A percentile compares a stretch with the other conserved stretches of the same genome.
These are phyloP conservation scores for Ranitomeya variabilis DNA, from an alignment of 2,113 vertebrate species.

Conservation along the genomic window DNA sequence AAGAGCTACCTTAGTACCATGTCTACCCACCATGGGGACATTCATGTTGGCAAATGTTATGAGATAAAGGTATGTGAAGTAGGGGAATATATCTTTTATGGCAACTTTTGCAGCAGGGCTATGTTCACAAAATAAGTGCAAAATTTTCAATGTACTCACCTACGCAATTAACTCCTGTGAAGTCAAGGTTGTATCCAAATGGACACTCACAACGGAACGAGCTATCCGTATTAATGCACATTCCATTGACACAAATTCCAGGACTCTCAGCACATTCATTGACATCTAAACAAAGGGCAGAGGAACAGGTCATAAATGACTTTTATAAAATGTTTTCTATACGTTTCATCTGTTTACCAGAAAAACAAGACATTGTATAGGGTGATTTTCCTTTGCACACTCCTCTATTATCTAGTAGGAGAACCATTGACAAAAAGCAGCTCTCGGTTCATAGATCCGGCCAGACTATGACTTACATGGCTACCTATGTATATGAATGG, in stretches of 20 bases:
- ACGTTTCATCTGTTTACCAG: too few relatives aligned
- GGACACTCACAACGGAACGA: constrained; percentile 96
- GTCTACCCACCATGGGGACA: too few relatives aligned
- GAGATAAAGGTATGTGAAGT: not conserved
- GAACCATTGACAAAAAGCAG: not conserved
- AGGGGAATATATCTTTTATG: not conserved
- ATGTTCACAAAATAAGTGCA: not conserved
- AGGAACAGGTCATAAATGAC: not conserved
- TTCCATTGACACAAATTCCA: constrained; percentile 82
- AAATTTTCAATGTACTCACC: constrained; percentile 71
- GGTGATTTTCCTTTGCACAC: too few relatives aligned
- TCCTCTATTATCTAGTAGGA: too few relatives aligned
- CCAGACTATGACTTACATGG: too few relatives aligned
- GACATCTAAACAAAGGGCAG: constrained; percentile 74
- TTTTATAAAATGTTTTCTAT: not conserved
- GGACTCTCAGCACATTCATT: constrained; percentile 90
- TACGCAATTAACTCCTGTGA: constrained; percentile 85
- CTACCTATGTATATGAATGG: too few relatives aligned
- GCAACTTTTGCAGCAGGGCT: not conserved
- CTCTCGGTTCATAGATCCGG: too few relatives aligned
- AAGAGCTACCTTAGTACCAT: too few relatives aligned
- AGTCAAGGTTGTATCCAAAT: constrained; percentile 90
- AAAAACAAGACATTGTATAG: too few relatives aligned
- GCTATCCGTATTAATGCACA: constrained; percentile 91
- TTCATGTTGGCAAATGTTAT: not conserved